phyloP scores from a whole-genome alignment of 1,140 invertebrate genomes.

The Heterodera schachtii region DNA sequence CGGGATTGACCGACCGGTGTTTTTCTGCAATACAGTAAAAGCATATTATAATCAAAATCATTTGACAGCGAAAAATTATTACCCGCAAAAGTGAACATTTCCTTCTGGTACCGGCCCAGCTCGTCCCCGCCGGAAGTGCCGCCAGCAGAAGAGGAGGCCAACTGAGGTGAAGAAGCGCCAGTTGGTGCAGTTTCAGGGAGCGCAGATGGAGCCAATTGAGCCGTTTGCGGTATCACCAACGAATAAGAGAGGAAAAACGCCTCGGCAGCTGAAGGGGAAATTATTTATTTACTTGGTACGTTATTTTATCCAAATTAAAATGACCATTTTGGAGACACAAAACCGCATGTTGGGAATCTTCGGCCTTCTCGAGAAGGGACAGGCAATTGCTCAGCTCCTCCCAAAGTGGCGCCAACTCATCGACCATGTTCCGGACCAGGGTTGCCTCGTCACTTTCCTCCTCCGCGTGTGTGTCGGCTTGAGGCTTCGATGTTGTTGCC shows the following conservation, averaged over 20 bases:
- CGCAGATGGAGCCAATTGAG: background rate
- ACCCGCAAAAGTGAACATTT: slow-evolving; percentile 61
- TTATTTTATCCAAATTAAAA: background rate
- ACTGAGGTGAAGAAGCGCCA: slow-evolving; percentile 8
- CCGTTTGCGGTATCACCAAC: slow-evolving; percentile 35
- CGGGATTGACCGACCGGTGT: slow-evolving; percentile 86
- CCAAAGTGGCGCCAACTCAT: slow-evolving; percentile 77
- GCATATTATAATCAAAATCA: background rate
- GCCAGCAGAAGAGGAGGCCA: slow-evolving; percentile 60
- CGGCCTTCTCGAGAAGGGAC: background rate
- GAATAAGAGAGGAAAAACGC: slow-evolving; percentile 61
- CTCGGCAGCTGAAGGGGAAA: slow-evolving; percentile 74
- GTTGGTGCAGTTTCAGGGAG: background rate
- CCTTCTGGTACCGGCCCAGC: slow-evolving; percentile 38
- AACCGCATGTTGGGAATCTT: slow-evolving; percentile 82
- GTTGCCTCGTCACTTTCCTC: background rate
- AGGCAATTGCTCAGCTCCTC: slow-evolving; percentile 80
- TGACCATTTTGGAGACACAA: slow-evolving; percentile 73
- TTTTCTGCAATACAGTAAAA: slow-evolving; percentile 73
- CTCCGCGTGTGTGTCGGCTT: background rate
- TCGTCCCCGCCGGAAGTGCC: slow-evolving; percentile 74
- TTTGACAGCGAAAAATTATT: background rate
- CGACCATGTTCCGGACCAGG: slow-evolving; percentile 27
- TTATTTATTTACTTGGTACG: background rate
- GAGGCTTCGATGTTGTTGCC: background rate